These are phyloP conservation scores for Lasioglossum albipes DNA, from an alignment of 1,140 invertebrate genomes.

Conservation along the genomic window DNA sequence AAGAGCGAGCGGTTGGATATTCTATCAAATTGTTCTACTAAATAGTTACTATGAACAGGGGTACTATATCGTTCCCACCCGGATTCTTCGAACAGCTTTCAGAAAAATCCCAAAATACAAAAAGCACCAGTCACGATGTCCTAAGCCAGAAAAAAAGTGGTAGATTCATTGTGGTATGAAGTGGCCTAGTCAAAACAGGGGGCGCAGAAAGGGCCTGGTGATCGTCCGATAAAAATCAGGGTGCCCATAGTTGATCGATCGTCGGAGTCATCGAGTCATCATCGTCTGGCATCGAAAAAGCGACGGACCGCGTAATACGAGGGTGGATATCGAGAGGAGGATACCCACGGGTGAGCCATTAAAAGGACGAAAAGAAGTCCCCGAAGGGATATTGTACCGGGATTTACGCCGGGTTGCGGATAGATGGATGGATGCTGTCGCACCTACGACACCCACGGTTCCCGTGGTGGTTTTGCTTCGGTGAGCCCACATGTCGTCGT, in stretches of 20 bases:
- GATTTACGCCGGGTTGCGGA: slow-evolving; percentile 53
- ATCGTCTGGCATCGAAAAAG: slow-evolving; percentile 29
- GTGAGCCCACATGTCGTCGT: slow-evolving; percentile 75
- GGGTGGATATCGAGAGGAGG: slow-evolving; percentile 20
- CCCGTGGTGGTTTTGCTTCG: slow-evolving; percentile 73
- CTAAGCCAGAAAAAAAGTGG: too few species aligned
- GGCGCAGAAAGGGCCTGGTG: too few species aligned
- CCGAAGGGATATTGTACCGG: slow-evolving; percentile 69
- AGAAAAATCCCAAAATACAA: too few species aligned
- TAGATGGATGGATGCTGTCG: slow-evolving; percentile 67
- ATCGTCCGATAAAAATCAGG: background rate
- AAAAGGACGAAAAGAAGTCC: slow-evolving; percentile 68
- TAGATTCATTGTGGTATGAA: background rate
- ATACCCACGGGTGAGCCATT: slow-evolving; percentile 55
- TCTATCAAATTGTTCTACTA: too few species aligned
- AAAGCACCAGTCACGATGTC: too few species aligned
- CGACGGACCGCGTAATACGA: slow-evolving; percentile 38
- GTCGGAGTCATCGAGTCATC: background rate
- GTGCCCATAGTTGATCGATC: slow-evolving; percentile 46
- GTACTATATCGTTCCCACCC: too few species aligned
- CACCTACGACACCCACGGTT: slow-evolving; percentile 65
- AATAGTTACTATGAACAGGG: too few species aligned
- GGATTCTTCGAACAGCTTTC: too few species aligned
- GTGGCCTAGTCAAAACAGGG: slow-evolving; percentile 1
- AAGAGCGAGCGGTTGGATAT: too few species aligned